Base-by-base conservation (phyloP, 2,113 vertebrate species). In the Lucifuga dentata region DNA sequence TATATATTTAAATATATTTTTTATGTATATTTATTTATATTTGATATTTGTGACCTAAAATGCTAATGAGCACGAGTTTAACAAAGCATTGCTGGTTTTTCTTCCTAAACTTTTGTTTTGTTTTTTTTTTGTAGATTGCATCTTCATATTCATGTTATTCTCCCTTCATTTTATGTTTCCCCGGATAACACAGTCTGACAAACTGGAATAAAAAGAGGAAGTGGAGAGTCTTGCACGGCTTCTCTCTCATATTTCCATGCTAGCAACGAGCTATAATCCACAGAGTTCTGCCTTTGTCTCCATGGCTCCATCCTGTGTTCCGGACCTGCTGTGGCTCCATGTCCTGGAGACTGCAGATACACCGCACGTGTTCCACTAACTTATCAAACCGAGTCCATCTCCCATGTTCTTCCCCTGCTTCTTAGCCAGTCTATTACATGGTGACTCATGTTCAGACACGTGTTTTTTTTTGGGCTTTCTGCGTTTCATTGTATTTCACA, bases 401-500 rank as follows among this genome's bases (percentile, higher is more conserved):
- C 46, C 21, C 48, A 46, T 69, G 60, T 41, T 68, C 38, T 76
- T 56, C 32, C 17, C 55, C 71, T 76, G 63, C 80, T 74, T 65
- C 68, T 77, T 81, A 88, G 64, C 64, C 71, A 48, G 39, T 84
- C 65, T 78, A 86, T 91, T 89, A 85, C 88, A 90, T 83, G 83
- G 84, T 60, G 48, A 68, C 78, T 88, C 80, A 76, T 87, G 83
- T 81, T 71, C 73, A 62, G 76, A 80, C 80, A 85, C 81, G 62
- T 85, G 85, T 73, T 86, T 74, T 62, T 73, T 86, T 74, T 62
- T 65, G 23, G 41, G 69, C 68, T 76, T 68, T 75, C 52, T 48
- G 38, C 61, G 6, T 53, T 73, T 89, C 73, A 76, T 32, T 79
- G 78, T 87, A 84, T 89, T 92, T 91, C 85, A 89, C 86, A 85